Conservation (phyloP, 2,797 vertebrate species). For the Scyliorhinus canicula region DNA sequence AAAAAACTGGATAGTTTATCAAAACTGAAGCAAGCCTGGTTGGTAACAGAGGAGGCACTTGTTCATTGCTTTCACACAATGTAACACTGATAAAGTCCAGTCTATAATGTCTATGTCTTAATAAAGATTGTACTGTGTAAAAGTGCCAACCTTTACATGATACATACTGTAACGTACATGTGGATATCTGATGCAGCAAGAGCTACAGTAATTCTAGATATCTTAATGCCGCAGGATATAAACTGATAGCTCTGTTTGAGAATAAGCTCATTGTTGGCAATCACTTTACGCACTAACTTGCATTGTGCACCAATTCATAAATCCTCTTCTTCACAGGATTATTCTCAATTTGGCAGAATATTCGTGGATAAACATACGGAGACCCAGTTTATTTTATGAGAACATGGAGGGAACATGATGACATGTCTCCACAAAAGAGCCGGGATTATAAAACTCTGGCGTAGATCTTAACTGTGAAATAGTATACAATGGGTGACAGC, state of each 20-base stretch:
- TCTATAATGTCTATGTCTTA: background rate
- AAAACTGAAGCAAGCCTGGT: background rate
- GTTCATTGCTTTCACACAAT: background rate
- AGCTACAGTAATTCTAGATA: background rate
- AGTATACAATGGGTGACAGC: background rate
- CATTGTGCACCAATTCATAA: background rate
- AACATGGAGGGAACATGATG: background rate
- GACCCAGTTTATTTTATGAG: background rate
- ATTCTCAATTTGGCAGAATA: background rate
- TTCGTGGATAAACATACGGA: background rate
- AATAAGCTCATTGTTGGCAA: background rate
- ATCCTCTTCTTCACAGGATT: background rate
- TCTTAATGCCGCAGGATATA: conserved; percentile 1
- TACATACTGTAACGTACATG: background rate
- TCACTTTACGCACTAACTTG: background rate
- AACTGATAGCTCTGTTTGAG: background rate
- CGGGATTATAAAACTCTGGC: background rate
- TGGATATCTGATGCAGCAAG: background rate
- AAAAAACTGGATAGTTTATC: background rate
- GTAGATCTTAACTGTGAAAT: background rate
- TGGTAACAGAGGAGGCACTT: background rate
- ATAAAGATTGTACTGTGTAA: background rate
- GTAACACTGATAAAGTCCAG: background rate
- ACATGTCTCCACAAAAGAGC: background rate
- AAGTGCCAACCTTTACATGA: background rate